phyloP scores from a whole-genome alignment of 1,140 invertebrate genomes.

The Trypoxylus dichotomus region DNA sequence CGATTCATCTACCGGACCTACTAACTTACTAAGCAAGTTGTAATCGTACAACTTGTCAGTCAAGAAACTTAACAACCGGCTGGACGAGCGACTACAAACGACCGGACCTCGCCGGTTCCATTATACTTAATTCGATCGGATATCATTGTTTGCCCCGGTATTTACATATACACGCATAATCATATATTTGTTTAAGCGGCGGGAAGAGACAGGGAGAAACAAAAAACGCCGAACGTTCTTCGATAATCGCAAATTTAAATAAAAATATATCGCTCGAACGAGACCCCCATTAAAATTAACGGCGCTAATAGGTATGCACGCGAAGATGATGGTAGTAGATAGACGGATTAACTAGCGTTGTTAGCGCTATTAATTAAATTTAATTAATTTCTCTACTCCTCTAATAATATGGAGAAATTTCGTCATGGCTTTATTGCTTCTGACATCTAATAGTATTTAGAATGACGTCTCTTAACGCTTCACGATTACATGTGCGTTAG shows the following conservation, averaged over 20 bases:
- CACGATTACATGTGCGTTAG: neutral
- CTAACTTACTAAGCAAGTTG: neutral
- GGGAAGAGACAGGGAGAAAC: too few relatives aligned
- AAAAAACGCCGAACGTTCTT: neutral
- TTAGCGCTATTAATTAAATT: conserved; percentile 8
- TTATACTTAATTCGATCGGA: conserved; percentile 22
- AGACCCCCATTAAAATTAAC: conserved; percentile 1
- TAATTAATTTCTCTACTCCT: neutral
- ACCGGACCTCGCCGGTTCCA: neutral
- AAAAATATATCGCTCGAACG: neutral
- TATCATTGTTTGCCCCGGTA: conserved; percentile 22
- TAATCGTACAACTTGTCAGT: conserved; percentile 16
- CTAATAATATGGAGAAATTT: neutral
- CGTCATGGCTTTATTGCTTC: neutral
- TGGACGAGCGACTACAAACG: neutral
- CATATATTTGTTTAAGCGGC: neutral
- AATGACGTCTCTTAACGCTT: neutral
- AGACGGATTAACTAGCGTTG: neutral
- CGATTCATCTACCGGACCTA: neutral
- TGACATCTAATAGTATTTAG: conserved; percentile 6
- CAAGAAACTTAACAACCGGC: conserved; percentile 23
- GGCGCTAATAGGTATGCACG: neutral
- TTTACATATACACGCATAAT: conserved; percentile 7
- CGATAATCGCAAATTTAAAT: conserved; percentile 23
- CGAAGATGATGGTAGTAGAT: neutral